These are phyloP conservation scores for Poecilia picta DNA, from an alignment of 2,797 vertebrate genomes.

Conservation along the genomic window DNA sequence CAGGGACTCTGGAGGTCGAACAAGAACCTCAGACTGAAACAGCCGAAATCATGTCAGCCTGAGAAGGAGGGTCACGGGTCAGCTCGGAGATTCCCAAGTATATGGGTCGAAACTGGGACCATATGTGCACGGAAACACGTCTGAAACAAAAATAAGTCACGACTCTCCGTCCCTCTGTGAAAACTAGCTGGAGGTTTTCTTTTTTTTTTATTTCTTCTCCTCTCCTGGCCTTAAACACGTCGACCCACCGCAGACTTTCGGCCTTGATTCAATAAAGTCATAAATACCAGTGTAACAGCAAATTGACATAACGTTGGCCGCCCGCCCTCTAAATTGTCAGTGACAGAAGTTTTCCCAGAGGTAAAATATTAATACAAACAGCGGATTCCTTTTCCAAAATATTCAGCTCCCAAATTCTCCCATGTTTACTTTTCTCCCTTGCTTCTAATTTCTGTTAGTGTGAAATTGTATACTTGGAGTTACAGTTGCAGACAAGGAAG, in stretches of 20 bases:
- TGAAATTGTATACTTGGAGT: slow-evolving; percentile 75
- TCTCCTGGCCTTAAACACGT: slow-evolving; percentile 25
- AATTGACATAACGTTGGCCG: slow-evolving; percentile 77
- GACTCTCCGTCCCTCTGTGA: slow-evolving; percentile 60
- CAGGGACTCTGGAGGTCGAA: slow-evolving; percentile 73
- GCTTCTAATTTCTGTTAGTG: slow-evolving; percentile 77
- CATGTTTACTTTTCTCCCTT: slow-evolving; percentile 74
- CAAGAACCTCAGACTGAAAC: slow-evolving; percentile 75
- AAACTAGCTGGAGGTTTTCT: slow-evolving; percentile 23
- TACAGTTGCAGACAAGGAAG: slow-evolving; percentile 62
- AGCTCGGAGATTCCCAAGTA: slow-evolving; percentile 71
- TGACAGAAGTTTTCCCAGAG: slow-evolving; percentile 82
- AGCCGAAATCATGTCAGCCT: slow-evolving; percentile 85
- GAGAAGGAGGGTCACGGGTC: slow-evolving; percentile 82
- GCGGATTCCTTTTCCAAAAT: slow-evolving; percentile 78
- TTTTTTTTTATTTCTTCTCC: not conserved
- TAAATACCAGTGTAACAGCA: slow-evolving; percentile 73
- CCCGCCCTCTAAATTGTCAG: slow-evolving; percentile 76
- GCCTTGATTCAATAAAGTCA: slow-evolving; percentile 80
- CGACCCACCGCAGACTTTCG: slow-evolving; percentile 78
- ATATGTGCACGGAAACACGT: slow-evolving; percentile 83
- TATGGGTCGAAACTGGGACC: slow-evolving; percentile 84
- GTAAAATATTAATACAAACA: slow-evolving; percentile 83
- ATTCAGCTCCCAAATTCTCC: slow-evolving; percentile 72
- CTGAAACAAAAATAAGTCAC: slow-evolving; percentile 81